Percentiles rank a stretch among this genome's conserved stretches.
Conservation (phyloP, 2,888 invertebrate genomes). For the Drosophila melanosoma region DNA sequence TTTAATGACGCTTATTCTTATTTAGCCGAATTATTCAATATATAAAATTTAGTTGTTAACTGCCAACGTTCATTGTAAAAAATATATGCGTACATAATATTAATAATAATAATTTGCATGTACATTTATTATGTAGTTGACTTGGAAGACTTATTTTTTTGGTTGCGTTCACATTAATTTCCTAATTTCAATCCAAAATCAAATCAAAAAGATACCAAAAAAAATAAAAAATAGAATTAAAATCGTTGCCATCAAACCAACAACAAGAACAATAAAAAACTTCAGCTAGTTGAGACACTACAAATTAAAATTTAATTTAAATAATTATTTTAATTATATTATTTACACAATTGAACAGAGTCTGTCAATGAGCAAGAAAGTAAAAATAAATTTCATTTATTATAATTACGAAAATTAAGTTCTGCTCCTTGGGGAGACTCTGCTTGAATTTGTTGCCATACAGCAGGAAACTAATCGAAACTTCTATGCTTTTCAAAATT, state of each 20-base stretch:
- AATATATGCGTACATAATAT: constrained; percentile 16
- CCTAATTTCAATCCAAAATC: constrained; percentile 14
- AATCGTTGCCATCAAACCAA: constrained; percentile 58
- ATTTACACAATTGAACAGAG: constrained; percentile 11
- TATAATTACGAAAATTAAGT: not conserved
- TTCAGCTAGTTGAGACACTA: constrained; percentile 84
- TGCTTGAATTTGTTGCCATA: constrained; percentile 1
- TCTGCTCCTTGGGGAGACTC: constrained; percentile 31
- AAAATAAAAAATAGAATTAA: constrained; percentile 12
- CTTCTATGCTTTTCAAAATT: constrained; percentile 2
- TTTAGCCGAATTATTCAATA: constrained; percentile 12
- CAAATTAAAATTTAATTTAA: constrained; percentile 43
- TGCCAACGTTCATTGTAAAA: constrained; percentile 70
- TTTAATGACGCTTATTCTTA: constrained; percentile 29
- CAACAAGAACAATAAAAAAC: constrained; percentile 36
- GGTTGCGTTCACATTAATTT: constrained; percentile 41
- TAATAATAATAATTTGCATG: constrained; percentile 58
- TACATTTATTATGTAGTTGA: constrained; percentile 48
- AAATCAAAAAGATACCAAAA: constrained; percentile 7
- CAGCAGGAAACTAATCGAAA: constrained; percentile 31
- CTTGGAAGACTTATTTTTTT: constrained; percentile 27
- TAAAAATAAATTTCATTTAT: not conserved
- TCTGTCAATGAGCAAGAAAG: constrained; percentile 34
- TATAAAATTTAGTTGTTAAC: constrained; percentile 33
- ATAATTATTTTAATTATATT: constrained; percentile 14